Conservation (phyloP, 1,140 invertebrate genomes). For the Zophobas morio region DNA sequence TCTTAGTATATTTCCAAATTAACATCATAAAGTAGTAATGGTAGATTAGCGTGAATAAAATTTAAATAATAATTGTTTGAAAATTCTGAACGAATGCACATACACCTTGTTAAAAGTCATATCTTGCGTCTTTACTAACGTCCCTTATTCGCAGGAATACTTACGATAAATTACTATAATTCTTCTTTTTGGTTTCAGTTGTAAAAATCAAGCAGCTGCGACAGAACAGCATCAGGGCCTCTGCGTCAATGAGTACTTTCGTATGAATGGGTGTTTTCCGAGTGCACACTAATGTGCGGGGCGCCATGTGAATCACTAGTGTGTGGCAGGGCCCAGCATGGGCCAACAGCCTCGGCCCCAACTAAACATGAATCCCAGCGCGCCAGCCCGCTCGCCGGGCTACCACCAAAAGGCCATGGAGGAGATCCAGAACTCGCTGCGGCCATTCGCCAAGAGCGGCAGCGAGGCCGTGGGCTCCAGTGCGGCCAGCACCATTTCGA, state of each 20-base stretch:
- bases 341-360: conserved; percentile 71
- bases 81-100: too few relatives aligned
- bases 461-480: conserved; percentile 77
- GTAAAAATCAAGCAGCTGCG: conserved; percentile 14
- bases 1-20: too few relatives aligned
- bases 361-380: conserved; percentile 77
- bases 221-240: not conserved
- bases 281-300: conserved; percentile 29
- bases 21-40: too few relatives aligned
- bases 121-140: too few relatives aligned
- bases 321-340: conserved; percentile 74
- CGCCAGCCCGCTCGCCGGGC: conserved; percentile 81
- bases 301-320: conserved; percentile 49
- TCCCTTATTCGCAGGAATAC: not conserved
- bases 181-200: conserved; percentile 16
- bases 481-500: conserved; percentile 82
- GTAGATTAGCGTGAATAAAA: too few relatives aligned
- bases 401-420: conserved; percentile 91
- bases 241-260: conserved; percentile 15
- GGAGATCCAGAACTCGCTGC: conserved; percentile 87
- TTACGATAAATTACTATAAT: not conserved
- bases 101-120: too few relatives aligned
- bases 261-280: conserved; percentile 21
- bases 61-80: too few relatives aligned
- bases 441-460: conserved; percentile 86